Conservation (phyloP, 37 sponge, comb jelly and placozoan genomes). For the Bolinopsis microptera region DNA sequence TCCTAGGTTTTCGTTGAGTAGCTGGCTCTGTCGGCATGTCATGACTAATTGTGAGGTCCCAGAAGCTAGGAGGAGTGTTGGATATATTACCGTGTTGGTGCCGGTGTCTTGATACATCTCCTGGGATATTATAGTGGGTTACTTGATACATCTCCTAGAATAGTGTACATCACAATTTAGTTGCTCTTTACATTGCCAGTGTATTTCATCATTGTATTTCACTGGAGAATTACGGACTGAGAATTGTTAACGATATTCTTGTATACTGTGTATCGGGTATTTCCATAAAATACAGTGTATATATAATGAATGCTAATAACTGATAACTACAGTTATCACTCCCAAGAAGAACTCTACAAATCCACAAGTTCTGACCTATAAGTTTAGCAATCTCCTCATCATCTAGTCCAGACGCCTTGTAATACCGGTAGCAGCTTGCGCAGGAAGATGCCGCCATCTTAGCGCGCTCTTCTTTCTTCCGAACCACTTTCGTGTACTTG, state of each 20-base stretch:
- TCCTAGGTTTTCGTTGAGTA: neutral
- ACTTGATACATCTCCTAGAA: too few relatives aligned
- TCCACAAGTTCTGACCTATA: constrained; percentile 41
- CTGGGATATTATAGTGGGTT: neutral
- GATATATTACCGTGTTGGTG: constrained; percentile 33
- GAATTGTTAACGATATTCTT: too few relatives aligned
- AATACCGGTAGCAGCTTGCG: constrained; percentile 30
- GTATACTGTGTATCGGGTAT: too few relatives aligned
- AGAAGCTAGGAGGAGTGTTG: constrained; percentile 1
- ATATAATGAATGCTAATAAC: too few relatives aligned
- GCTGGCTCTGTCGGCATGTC: neutral
- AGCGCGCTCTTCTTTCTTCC: constrained; percentile 58
- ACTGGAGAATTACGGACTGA: too few relatives aligned
- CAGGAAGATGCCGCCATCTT: constrained; percentile 44
- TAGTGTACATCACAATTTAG: too few relatives aligned
- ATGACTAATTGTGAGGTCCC: neutral
- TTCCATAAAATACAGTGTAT: too few relatives aligned
- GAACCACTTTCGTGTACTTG: constrained; percentile 38
- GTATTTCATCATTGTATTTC: too few relatives aligned
- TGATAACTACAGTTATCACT: too few relatives aligned
- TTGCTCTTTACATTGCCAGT: too few relatives aligned
- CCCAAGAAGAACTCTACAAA: too few relatives aligned
- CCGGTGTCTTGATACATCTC: constrained; percentile 56
- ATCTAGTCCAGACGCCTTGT: constrained; percentile 36
- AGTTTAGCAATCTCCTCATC: constrained; percentile 31